Base-by-base conservation (phyloP, 2,888 invertebrate genomes). In the Lasioglossum marginatum region DNA sequence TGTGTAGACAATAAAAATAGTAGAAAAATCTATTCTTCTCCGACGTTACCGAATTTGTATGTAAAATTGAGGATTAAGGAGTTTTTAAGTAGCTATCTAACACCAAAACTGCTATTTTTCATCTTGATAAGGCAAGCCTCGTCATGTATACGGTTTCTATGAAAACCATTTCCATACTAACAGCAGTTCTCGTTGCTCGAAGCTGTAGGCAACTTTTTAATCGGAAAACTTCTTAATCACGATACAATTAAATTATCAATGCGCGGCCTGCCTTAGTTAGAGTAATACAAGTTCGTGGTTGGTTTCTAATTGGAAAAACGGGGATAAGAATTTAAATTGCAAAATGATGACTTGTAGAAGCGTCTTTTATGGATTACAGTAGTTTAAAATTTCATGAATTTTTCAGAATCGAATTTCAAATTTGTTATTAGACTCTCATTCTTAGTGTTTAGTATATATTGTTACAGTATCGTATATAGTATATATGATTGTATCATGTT, bases 161-260 rank as follows among this genome's bases (percentile, higher is more conserved):
- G 34, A 68, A 68, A 37, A 34, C 4, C 66, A 68, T 68, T 68
- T 68, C 37, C 34, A 68, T 68, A 37, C 37, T 68, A 68, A 68
- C 34, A 68, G 66, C 66, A 68, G 34, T 68, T 68, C 66, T 19
- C 34, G 66, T 37, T 37, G 66, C 68, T 48, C 19, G 40, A 12
- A 27, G 37, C 52, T 75, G 66, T 37, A 34, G 66, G 66, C 43
- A 72, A 72, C 72, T 45, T 43, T 31, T 27, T 31, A 72, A 68
- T 68, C 66, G 66, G 66, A 68, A 68, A 68, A 68, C 66, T 68
- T 68, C 66, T 68, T 68, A 68, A 68, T 68, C 23, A 68, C 23
- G 66, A 37, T 12, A 37, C 66, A 68, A 68, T 68, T 34, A 68
- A 68, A 68, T 68, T 23, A 68, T 68, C 34, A 23, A 68, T 68